phyloP scores from a whole-genome alignment of 2,888 invertebrate genomes.

The Acanthoscelides obtectus region DNA sequence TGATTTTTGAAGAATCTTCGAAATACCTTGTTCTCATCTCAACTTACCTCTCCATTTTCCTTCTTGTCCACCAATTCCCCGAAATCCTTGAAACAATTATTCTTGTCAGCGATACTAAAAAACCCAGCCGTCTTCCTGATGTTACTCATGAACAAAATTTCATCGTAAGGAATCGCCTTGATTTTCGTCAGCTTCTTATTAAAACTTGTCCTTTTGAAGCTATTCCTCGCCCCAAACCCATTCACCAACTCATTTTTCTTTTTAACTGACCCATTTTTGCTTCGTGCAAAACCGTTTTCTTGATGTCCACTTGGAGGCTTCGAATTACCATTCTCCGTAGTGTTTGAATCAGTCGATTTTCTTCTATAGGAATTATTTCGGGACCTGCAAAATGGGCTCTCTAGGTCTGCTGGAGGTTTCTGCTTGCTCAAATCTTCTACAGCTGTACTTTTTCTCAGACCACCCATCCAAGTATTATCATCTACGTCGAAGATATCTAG shows the following conservation, averaged over 20 bases:
- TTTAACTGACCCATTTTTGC: slow-evolving; percentile 13
- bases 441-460: slow-evolving; percentile 25
- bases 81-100: slow-evolving; percentile 34
- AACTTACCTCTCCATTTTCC: not conserved
- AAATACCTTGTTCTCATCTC: not conserved
- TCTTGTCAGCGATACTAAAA: slow-evolving; percentile 26
- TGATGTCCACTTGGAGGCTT: slow-evolving; percentile 12
- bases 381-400: slow-evolving; percentile 11
- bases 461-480: slow-evolving; percentile 32
- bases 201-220: slow-evolving; percentile 54
- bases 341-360: slow-evolving; percentile 14
- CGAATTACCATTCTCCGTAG: slow-evolving; percentile 16
- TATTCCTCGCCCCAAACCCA: slow-evolving; percentile 40
- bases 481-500: slow-evolving; percentile 49
- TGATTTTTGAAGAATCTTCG: too few species aligned
- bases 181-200: slow-evolving; percentile 36
- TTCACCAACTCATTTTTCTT: slow-evolving; percentile 14
- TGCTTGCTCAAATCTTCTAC: slow-evolving; percentile 11
- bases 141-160: slow-evolving; percentile 28
- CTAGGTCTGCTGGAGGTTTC: slow-evolving; percentile 8
- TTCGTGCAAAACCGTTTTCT: slow-evolving; percentile 9
- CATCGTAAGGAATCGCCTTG: slow-evolving; percentile 29
- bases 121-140: slow-evolving; percentile 30
- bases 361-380: slow-evolving; percentile 17
- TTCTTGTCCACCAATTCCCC: slow-evolving; percentile 14